Percentiles rank a stretch among this genome's conserved stretches.
phyloP scores from a whole-genome alignment of 2,888 invertebrate species.

The Capitulum mitella region DNA sequence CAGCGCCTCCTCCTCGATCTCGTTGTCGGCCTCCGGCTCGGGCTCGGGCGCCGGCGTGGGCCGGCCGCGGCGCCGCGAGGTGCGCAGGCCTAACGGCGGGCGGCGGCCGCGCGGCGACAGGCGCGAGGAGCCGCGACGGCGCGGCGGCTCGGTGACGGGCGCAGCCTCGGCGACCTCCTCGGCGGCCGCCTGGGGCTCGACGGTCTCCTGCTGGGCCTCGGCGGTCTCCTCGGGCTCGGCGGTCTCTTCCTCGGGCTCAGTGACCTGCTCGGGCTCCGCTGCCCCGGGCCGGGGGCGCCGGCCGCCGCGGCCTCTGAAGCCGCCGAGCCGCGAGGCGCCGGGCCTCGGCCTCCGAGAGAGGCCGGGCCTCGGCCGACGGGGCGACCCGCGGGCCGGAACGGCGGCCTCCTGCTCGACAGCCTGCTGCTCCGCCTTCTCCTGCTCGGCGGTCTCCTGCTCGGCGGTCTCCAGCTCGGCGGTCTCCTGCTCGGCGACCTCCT shows the following conservation, averaged over 20 bases:
- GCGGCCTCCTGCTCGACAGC: no score
- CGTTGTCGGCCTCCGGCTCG: background rate
- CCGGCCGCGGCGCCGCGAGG: background rate
- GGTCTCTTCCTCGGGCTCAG: background rate
- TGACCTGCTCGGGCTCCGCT: background rate
- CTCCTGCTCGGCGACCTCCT: background rate
- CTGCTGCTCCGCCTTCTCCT: no score
- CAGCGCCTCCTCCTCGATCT: background rate
- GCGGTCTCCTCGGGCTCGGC: background rate
- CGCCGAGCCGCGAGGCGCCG: background rate
- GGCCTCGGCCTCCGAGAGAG: background rate
- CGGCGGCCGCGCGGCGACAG: background rate
- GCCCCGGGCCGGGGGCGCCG: background rate
- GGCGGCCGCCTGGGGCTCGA: no score
- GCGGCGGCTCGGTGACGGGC: background rate
- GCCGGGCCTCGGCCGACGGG: background rate
- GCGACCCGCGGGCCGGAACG: no score
- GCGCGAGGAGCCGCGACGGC: background rate
- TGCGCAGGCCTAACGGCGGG: background rate
- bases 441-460: background rate
- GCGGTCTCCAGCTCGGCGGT: background rate
- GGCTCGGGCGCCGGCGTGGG: background rate
- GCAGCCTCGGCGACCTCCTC: background rate
- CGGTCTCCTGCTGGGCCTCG: background rate
- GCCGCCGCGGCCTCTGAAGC: background rate